Evolutionary conservation across 1,140 invertebrate species (phyloP).

Genomic region (Teleopsis dalmanni): DNA sequence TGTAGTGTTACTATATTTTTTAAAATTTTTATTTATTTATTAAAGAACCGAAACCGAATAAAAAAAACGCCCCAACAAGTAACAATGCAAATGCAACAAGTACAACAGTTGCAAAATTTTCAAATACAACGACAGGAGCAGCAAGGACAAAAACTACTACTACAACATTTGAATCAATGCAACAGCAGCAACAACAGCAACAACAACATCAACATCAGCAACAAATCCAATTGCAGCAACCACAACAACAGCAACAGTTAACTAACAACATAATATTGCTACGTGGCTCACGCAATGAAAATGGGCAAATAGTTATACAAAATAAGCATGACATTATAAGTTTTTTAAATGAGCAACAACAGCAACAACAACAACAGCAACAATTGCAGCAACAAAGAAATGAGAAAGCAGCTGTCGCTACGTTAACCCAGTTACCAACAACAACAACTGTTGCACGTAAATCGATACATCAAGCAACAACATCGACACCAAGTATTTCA

Average conservation of each 20-base stretch:
- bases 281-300: conserved; percentile 42
- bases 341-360: conserved; percentile 27
- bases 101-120: background rate
- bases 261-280: conserved; percentile 41
- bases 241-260: conserved; percentile 23
- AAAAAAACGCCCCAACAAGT: background rate
- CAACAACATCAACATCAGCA: conserved; percentile 18
- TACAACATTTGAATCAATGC: conserved; percentile 35
- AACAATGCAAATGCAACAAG: background rate
- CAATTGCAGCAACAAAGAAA: conserved; percentile 10
- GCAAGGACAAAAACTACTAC: conserved; percentile 16
- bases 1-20: too few relatives aligned
- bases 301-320: conserved; percentile 43
- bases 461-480: conserved; percentile 26
- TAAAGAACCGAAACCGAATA: too few relatives aligned
- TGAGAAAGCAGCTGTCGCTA: conserved; percentile 21
- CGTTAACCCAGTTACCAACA: conserved; percentile 35
- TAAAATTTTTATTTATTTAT: too few relatives aligned
- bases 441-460: conserved; percentile 23
- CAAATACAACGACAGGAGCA: conserved; percentile 12
- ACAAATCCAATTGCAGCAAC: conserved; percentile 16
- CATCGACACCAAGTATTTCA: conserved; percentile 6
- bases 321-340: conserved; percentile 42
- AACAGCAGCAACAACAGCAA: conserved; percentile 26
- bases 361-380: conserved; percentile 11